Base-by-base conservation (phyloP, 2,888 invertebrate genomes). In the Lasioglossum figueresi region DNA sequence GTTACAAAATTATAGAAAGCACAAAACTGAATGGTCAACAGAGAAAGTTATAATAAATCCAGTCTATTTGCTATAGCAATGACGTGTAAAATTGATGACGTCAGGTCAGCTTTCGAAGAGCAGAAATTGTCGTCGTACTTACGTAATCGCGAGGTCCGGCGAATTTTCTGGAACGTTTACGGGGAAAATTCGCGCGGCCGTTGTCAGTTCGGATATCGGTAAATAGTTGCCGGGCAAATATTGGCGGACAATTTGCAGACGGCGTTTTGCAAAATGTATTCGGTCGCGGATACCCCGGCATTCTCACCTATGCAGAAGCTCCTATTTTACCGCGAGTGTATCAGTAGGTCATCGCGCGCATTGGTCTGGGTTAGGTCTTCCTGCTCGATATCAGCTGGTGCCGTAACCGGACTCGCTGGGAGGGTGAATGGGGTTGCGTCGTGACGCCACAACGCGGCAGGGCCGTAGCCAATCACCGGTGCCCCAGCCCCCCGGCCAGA, bases 371-470 rank as follows among this genome's bases (percentile, higher is more conserved):
- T 31, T 31, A 68, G 66, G 76, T 80, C 82, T 81, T 79, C 80
- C 84, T 90, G 88, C 84, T 90, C 90, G 90, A 90, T 90, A 90
- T 90, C 90, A 90, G 90, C 90, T 90, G 90, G 90, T 84, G 83
- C 86, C 74, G 86, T 85, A 83, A 85, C 84, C 76, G 79, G 81
- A 76, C 79, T 82, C 78, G 80, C 66, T 78, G 81, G 82, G 82
- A 85, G 88, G 88, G 86, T 90, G 85, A 85, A 86, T 84, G 89
- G 83, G 86, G 84, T 83, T 88, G 85, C 80, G 73, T 82, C 63
- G 79, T 88, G 82, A 89, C 89, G 89, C 89, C 89, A 88, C 83
- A 76, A 75, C 86, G 79, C 78, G 63, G 66, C 86, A 83, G 82
- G 86, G 79, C 74, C 74, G 86, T 86, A 81, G 80, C 86, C 76